A percentile compares a stretch with the other conserved stretches of the same genome.
These are phyloP conservation scores for Cyrtorhinus lividipennis DNA, from an alignment of 1,140 invertebrate genomes.

Conservation along the genomic window DNA sequence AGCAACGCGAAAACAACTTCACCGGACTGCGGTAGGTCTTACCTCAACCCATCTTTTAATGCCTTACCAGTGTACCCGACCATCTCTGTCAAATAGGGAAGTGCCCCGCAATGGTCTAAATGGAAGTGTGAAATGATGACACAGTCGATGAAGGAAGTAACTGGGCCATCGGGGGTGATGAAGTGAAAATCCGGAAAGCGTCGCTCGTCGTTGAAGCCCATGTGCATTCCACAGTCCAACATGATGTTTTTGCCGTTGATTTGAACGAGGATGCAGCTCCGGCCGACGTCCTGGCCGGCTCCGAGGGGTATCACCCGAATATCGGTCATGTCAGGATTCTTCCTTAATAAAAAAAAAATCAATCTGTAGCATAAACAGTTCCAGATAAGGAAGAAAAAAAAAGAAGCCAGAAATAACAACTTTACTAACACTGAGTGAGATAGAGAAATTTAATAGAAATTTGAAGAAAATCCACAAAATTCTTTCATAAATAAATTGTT, in stretches of 20 bases:
- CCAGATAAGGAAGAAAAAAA: too few relatives aligned
- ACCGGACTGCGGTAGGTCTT: too few relatives aligned
- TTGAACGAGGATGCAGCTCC: slow-evolving; percentile 90
- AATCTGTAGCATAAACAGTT: too few relatives aligned
- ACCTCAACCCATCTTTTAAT: too few relatives aligned
- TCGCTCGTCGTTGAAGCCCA: slow-evolving; percentile 97
- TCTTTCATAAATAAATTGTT: too few relatives aligned
- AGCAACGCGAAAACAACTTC: too few relatives aligned
- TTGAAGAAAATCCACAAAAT: too few relatives aligned
- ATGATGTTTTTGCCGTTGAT: slow-evolving; percentile 99
- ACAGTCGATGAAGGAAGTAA: slow-evolving; percentile 90
- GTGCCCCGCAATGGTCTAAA: slow-evolving; percentile 94
- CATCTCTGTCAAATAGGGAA: slow-evolving; percentile 98
- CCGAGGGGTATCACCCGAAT: slow-evolving; percentile 83
- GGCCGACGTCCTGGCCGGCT: slow-evolving; percentile 93
- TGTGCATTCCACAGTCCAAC: slow-evolving; percentile 99
- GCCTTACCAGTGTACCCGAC: slow-evolving; percentile 63
- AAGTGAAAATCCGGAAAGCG: slow-evolving; percentile 98
- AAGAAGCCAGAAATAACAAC: too few relatives aligned
- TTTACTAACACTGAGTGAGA: too few relatives aligned
- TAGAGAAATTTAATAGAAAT: too few relatives aligned
- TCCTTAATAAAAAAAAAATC: too few relatives aligned
- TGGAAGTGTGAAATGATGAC: slow-evolving; percentile 99
- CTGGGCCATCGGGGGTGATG: slow-evolving; percentile 72
- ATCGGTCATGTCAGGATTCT: slow-evolving; percentile 76